Base-by-base conservation (phyloP, 2,113 vertebrate genomes). In the Psephotus haematonotus region DNA sequence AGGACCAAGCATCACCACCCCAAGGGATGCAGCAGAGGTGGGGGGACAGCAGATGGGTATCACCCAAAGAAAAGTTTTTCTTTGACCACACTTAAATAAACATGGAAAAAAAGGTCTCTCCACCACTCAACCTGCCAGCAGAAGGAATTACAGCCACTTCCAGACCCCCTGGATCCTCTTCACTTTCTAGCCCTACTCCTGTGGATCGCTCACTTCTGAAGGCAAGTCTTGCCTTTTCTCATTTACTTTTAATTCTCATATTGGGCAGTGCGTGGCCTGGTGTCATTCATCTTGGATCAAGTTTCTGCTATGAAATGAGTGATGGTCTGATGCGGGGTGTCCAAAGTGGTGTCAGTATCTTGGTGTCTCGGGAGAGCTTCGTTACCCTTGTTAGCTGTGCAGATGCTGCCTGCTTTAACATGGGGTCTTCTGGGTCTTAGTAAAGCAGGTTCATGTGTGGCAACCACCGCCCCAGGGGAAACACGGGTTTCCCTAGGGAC, bases 401-500 rank as follows among this genome's bases (percentile, higher is more conserved):
- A n/a, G 57, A 0, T 50, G 33, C 15, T 17, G 2, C 7, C 57
- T 47, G n/a, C 27, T 29, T 18, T 35, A 31, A 0, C 15, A 6
- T 2, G 43, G 22, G 44, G 8, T 5, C 15, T 43, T 3, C 25
- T 17, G 67, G 22, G 37, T 11, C 24, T 29, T 13, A 27, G 44
- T 22, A 29, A 2, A 23, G 44, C 14, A 5, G 44, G 37, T 17
- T 72, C 12, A 2, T 2, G 8, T 0, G 0, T 0, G 17, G 13
- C 20, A 43, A 47, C 35, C 59, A 12, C 20, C 8, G 1, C 7
- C n/a, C 49, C 17, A 2, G 6, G 64, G 41, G 6, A 29, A 29
- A 41, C 2, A 39, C 3, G 71, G n/a, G 2, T 6, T 33, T 55
- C 33, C 23, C 23, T 11, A 9, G 59, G 59, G 6, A 17, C 10